Percentiles rank a stretch among this genome's conserved stretches.
phyloP scores from a whole-genome alignment of 2,113 vertebrate genomes.

The Anhinga rufa region DNA sequence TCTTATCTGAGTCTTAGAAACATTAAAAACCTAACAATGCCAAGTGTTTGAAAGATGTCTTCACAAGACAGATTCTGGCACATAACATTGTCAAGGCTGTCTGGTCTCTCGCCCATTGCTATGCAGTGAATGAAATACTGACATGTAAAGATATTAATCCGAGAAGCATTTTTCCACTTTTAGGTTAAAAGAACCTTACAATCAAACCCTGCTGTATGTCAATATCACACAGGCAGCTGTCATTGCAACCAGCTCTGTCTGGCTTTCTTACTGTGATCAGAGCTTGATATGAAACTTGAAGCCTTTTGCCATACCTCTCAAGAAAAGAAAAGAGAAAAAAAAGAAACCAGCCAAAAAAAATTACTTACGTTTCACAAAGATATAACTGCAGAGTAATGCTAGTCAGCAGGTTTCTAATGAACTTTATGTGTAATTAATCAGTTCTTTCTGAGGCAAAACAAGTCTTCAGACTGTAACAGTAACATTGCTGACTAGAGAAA shows the following conservation, averaged over 20 bases:
- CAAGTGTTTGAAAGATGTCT: not conserved
- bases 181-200: not conserved
- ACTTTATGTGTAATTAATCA: conserved; percentile 71
- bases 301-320: not conserved
- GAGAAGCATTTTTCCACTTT: not conserved
- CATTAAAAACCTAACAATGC: not conserved
- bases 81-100: not conserved
- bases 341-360: not conserved
- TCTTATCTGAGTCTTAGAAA: not conserved
- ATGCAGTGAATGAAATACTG: not conserved
- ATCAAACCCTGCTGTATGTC: not conserved
- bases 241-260: not conserved
- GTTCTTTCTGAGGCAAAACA: conserved; percentile 40
- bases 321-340: not conserved
- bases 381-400: conserved; percentile 11
- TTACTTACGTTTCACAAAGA: conserved; percentile 44
- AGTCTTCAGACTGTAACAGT: conserved; percentile 32
- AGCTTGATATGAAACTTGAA: conserved; percentile 54
- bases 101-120: not conserved
- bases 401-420: conserved; percentile 77
- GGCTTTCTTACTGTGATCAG: not conserved
- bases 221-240: not conserved
- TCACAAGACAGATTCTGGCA: not conserved
- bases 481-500: not conserved
- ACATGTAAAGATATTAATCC: not conserved